These are phyloP conservation scores for Brachionus sp. DNA, from an alignment of 1,140 invertebrate species.

Conservation along the genomic window DNA sequence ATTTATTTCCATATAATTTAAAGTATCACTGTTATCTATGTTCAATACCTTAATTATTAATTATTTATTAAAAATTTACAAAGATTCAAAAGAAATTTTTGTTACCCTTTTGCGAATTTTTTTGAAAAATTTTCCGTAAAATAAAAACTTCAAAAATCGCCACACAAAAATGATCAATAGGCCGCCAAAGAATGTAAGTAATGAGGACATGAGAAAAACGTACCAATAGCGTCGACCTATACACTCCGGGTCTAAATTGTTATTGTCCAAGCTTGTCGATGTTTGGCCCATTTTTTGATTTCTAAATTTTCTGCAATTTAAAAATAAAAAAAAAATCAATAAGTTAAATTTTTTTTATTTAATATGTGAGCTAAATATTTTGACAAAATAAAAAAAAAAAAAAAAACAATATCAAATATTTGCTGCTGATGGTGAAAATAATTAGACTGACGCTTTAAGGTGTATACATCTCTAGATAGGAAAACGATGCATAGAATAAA, in stretches of 20 bases:
- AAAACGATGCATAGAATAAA: background rate
- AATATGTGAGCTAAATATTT: background rate
- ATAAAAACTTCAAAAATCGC: constrained; percentile 12
- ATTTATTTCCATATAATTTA: background rate
- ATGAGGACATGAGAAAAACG: constrained; percentile 21
- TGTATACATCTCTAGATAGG: background rate
- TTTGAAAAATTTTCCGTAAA: constrained; percentile 13
- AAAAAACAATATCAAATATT: background rate
- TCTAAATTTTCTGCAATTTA: background rate
- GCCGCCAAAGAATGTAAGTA: constrained; percentile 38
- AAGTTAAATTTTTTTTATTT: background rate
- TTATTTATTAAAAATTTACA: background rate
- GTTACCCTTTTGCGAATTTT: constrained; percentile 35
- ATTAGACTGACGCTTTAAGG: background rate
- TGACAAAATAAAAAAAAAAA: background rate
- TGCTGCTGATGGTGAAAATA: background rate
- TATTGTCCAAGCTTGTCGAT: constrained; percentile 40
- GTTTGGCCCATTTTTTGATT: background rate
- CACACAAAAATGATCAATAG: constrained; percentile 36
- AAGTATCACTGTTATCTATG: background rate
- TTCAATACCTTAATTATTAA: background rate
- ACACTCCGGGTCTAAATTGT: constrained; percentile 39
- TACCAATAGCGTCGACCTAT: constrained; percentile 45
- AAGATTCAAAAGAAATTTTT: background rate
- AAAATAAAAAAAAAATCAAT: background rate